A percentile compares a stretch with the other conserved stretches of the same genome.
Evolutionary conservation across 2,113 vertebrate species (phyloP).

Genomic region (Centropus unirufus): DNA sequence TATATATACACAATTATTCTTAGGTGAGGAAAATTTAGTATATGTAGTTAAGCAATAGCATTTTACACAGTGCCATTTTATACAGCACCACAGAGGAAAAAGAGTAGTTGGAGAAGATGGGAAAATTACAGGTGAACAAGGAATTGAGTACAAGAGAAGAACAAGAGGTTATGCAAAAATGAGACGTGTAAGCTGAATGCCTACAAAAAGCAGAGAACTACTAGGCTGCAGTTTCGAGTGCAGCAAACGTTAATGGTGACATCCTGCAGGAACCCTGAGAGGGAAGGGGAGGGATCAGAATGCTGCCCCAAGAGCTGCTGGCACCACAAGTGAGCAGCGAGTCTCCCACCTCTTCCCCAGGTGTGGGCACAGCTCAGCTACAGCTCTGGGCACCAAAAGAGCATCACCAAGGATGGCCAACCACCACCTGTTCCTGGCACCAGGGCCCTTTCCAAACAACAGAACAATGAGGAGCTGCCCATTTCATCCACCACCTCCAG

Average conservation of each 20-base stretch:
- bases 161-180: not conserved
- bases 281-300: not conserved
- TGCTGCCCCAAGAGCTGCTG: not conserved
- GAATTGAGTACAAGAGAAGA: not conserved
- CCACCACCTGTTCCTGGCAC: not conserved
- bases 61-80: not conserved
- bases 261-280: not conserved
- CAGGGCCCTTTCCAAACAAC: not conserved
- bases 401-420: not conserved
- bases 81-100: not conserved
- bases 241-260: accelerated
- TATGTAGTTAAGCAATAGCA: not conserved
- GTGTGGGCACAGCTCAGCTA: accelerated
- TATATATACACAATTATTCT: not conserved
- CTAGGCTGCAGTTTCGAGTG: not conserved
- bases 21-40: not conserved
- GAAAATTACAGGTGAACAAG: not conserved
- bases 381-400: accelerated
- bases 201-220: not conserved
- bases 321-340: accelerated
- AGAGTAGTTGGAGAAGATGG: not conserved
- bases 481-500: not conserved
- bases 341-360: too few species aligned
- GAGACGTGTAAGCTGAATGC: accelerated
- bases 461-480: too few species aligned